Evolutionary conservation across 2,113 vertebrate species (phyloP).

Genomic region (Gymnogyps californianus): DNA sequence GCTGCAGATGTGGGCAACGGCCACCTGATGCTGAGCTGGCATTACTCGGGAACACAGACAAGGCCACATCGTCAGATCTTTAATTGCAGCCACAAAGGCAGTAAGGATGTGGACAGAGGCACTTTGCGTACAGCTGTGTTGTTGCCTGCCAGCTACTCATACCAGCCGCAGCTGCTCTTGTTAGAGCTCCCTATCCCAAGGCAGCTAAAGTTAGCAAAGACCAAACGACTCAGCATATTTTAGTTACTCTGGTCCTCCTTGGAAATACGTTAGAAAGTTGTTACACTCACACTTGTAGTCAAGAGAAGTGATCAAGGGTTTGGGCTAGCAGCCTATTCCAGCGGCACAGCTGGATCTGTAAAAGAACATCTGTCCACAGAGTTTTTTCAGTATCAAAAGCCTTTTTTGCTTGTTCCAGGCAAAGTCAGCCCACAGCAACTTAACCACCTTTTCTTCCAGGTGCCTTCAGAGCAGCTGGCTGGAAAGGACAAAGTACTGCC

Average conservation of each 20-base stretch:
- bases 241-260: neutral
- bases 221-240: neutral
- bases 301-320: neutral
- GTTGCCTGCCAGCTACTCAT: neutral
- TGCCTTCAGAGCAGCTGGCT: neutral
- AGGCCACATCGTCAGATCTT: neutral
- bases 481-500: neutral
- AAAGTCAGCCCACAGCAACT: neutral
- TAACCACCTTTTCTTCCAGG: neutral
- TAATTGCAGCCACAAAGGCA: conserved; percentile 16
- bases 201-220: conserved; percentile 52
- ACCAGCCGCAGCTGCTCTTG: conserved; percentile 36
- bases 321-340: neutral
- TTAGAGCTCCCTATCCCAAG: neutral
- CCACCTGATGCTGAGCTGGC: conserved; percentile 50
- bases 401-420: neutral
- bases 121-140: conserved; percentile 45
- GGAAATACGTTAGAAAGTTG: neutral
- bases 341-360: neutral
- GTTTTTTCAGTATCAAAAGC: neutral
- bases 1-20: neutral
- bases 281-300: neutral
- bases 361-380: neutral
- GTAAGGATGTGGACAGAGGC: neutral
- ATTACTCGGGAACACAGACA: neutral